These are phyloP conservation scores for Thymelicus sylvestris DNA, from an alignment of 2,888 invertebrate genomes.

Conservation along the genomic window DNA sequence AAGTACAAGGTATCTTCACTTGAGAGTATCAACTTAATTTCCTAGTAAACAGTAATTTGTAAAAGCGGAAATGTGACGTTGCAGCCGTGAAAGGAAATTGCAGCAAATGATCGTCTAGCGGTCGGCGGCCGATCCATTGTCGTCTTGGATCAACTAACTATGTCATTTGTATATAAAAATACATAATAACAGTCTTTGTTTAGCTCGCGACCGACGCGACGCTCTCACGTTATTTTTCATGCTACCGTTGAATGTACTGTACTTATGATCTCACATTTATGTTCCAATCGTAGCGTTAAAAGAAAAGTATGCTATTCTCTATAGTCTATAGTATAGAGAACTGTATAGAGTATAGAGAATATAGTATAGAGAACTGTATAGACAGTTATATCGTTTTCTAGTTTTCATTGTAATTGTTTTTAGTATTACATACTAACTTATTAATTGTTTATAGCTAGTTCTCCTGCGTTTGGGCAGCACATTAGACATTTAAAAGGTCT, in stretches of 20 bases:
- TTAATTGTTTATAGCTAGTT: too few relatives aligned
- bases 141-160: slow-evolving; percentile 39
- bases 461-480: too few relatives aligned
- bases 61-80: slow-evolving; percentile 49
- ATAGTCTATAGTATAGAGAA: too few relatives aligned
- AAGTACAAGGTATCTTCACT: background rate
- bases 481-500: background rate
- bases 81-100: slow-evolving; percentile 69
- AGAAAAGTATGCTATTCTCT: background rate
- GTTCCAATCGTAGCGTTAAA: background rate
- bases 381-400: too few relatives aligned
- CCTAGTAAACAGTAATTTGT: slow-evolving; percentile 47
- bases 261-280: too few relatives aligned
- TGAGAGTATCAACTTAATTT: slow-evolving; percentile 17
- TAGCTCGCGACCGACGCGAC: slow-evolving; percentile 3
- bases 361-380: too few relatives aligned
- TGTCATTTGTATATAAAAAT: slow-evolving; percentile 38
- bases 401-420: too few relatives aligned
- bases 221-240: slow-evolving; percentile 33
- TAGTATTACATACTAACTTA: too few relatives aligned
- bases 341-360: too few relatives aligned
- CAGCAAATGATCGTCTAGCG: slow-evolving; percentile 68
- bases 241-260: slow-evolving; percentile 21
- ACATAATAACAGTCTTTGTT: slow-evolving; percentile 38
- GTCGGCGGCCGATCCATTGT: slow-evolving; percentile 47